phyloP scores from a whole-genome alignment of 2,113 vertebrate species.

The Nansenia antarctica region DNA sequence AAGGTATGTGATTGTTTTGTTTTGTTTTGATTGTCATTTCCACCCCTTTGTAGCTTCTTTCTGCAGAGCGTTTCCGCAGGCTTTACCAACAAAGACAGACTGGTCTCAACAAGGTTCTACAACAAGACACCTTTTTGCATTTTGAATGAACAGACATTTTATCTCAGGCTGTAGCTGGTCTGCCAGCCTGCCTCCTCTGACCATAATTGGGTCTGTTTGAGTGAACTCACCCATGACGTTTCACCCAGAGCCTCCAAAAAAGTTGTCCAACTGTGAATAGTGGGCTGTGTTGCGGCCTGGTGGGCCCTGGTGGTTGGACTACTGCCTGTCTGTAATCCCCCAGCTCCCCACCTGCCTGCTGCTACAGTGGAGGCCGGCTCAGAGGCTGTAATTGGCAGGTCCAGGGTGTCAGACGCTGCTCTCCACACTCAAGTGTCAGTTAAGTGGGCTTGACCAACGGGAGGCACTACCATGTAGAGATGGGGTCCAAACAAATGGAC shows the following conservation, averaged over 20 bases:
- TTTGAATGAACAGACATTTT: no score
- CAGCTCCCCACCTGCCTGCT: not conserved
- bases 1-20: no score
- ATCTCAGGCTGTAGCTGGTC: no score
- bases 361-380: not conserved
- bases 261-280: not conserved
- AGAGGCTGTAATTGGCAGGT: slow-evolving; percentile 11
- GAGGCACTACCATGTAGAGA: slow-evolving; percentile 18
- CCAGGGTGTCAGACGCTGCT: slow-evolving; percentile 12
- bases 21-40: no score
- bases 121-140: no score
- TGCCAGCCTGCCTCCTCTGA: no score
- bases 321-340: not conserved
- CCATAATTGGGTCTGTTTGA: not conserved
- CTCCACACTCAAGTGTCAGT: slow-evolving; percentile 34
- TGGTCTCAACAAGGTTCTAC: no score
- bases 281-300: not conserved
- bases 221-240: not conserved
- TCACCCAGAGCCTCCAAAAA: not conserved
- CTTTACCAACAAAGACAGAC: no score
- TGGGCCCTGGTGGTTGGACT: not conserved
- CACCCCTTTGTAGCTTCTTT: no score
- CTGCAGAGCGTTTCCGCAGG: no score
- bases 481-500: slow-evolving; percentile 19
- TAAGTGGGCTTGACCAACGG: slow-evolving; percentile 12